Evolutionary conservation across 2,797 vertebrate genomes (phyloP), one percentile per base, ranked within the genome.

Genomic region (Clamator glandarius): DNA sequence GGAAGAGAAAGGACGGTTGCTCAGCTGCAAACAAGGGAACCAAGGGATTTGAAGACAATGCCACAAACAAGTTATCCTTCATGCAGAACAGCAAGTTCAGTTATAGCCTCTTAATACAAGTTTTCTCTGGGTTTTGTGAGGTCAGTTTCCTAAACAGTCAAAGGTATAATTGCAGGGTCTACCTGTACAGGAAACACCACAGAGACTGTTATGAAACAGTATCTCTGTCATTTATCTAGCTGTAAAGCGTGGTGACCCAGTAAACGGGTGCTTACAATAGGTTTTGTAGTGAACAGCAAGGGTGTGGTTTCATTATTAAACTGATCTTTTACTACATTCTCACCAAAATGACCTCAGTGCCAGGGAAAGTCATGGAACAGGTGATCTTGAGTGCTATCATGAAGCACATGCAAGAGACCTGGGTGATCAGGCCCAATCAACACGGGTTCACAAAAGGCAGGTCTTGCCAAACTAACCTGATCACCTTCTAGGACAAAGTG

Each of bases 251-350:
- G 3, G 73, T 92, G 87, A 93, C 62, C 84, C 91, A 92, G 42
- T 58, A 94, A 95, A 91, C 0, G 3, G 31, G 11, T 91, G 62
- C 74, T 93, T 94, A 92, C 92, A 92, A 86, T 62, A 77, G 62
- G 54, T 59, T 92, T 80, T 93, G 57, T 26, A 54, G 72, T 46
- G 92, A 93, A 82, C 33, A 70, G 25, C 52, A 87, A 84, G 64
- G 82, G 68, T 54, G 84, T 0, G 15, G 87, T 80, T 95, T 93
- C 31, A 35, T 91, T 89, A 92, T 80, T 64, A 50, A 92, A 68
- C 16, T 15, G 9, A 89, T 80, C n/a, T 58, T 54, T 80, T 57
- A 61, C 36, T 61, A 42, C 68, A 68, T 83, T 89, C 42, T 33
- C 46, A 92, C 50, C 5, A 0, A 79, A 92, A 93, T 61, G 23